These are phyloP conservation scores for Rhopalosiphum nymphaeae DNA, from an alignment of 2,888 invertebrate genomes.

Conservation along the genomic window DNA sequence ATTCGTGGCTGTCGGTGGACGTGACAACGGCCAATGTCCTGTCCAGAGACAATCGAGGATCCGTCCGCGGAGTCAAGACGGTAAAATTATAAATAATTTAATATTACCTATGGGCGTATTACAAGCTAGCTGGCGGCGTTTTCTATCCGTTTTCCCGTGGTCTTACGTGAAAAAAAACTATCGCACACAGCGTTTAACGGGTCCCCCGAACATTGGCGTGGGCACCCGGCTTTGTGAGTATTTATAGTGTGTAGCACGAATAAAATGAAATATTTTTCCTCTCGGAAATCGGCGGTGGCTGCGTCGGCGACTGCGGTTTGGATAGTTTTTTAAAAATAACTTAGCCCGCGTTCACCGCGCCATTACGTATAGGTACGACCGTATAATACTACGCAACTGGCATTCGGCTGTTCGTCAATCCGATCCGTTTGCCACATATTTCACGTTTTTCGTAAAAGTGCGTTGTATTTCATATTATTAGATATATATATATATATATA, in stretches of 20 bases:
- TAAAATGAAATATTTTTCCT: not conserved
- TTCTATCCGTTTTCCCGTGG: not conserved
- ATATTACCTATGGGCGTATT: not conserved
- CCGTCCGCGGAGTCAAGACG: conserved; percentile 70
- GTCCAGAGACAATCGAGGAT: conserved; percentile 78
- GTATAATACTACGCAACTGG: not conserved
- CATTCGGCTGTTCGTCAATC: not conserved
- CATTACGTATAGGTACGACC: not conserved
- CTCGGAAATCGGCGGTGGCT: conserved; percentile 4
- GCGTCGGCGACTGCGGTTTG: not conserved
- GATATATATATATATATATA: not conserved
- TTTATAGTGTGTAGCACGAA: conserved; percentile 42
- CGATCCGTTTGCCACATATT: not conserved
- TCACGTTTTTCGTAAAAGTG: not conserved
- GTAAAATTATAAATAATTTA: conserved; percentile 68
- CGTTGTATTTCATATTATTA: not conserved
- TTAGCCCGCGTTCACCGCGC: not conserved
- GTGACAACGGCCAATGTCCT: conserved; percentile 76
- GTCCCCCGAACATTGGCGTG: conserved; percentile 39
- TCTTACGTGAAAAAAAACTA: not conserved
- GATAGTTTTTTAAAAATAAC: conserved; percentile 57
- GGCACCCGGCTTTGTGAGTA: conserved; percentile 20
- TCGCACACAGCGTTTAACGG: not conserved
- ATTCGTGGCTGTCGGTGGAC: conserved; percentile 80
- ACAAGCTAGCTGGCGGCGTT: not conserved